phyloP scores from a whole-genome alignment of 2,888 invertebrate species.

The Ctena decussata region DNA sequence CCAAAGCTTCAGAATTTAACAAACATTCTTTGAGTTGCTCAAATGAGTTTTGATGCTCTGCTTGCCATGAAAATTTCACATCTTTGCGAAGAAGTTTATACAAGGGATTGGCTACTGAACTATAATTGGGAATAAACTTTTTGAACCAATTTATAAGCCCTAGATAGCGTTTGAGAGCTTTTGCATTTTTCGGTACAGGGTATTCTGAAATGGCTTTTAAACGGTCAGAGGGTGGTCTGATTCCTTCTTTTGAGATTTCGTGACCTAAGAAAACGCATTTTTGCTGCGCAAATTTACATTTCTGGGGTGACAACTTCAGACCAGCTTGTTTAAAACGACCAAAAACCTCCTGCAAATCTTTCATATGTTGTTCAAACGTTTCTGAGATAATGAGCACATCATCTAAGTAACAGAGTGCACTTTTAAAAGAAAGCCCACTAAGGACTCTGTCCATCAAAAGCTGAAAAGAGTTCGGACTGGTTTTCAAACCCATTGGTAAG shows the following conservation, averaged over 20 bases:
- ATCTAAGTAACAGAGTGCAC: slow-evolving; percentile 54
- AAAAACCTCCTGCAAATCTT: slow-evolving; percentile 16
- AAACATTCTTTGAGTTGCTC: slow-evolving; percentile 34
- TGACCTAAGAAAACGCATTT: slow-evolving; percentile 37
- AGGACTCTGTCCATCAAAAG: slow-evolving; percentile 54
- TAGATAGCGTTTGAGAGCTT: slow-evolving; percentile 39
- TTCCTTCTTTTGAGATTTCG: slow-evolving; percentile 32
- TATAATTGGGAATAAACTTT: slow-evolving; percentile 23
- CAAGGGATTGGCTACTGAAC: slow-evolving; percentile 34
- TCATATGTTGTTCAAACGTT: slow-evolving; percentile 27
- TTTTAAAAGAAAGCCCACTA: slow-evolving; percentile 39
- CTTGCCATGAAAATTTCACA: slow-evolving; percentile 34
- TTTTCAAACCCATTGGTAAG: background rate
- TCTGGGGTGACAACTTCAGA: slow-evolving; percentile 33
- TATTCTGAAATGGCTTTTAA: slow-evolving; percentile 16
- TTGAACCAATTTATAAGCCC: slow-evolving; percentile 49
- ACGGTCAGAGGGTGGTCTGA: slow-evolving; percentile 10
- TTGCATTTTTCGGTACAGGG: slow-evolving; percentile 15
- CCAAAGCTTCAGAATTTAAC: slow-evolving; percentile 46
- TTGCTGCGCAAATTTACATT: slow-evolving; percentile 37
- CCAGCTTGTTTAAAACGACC: slow-evolving; percentile 11
- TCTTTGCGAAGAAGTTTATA: slow-evolving; percentile 45
- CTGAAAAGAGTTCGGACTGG: slow-evolving; percentile 46
- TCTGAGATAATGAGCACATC: slow-evolving; percentile 35
- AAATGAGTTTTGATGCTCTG: slow-evolving; percentile 39